These are phyloP conservation scores for Venustaconcha ellipsiformis DNA, from an alignment of 1,140 invertebrate species.

Conservation along the genomic window DNA sequence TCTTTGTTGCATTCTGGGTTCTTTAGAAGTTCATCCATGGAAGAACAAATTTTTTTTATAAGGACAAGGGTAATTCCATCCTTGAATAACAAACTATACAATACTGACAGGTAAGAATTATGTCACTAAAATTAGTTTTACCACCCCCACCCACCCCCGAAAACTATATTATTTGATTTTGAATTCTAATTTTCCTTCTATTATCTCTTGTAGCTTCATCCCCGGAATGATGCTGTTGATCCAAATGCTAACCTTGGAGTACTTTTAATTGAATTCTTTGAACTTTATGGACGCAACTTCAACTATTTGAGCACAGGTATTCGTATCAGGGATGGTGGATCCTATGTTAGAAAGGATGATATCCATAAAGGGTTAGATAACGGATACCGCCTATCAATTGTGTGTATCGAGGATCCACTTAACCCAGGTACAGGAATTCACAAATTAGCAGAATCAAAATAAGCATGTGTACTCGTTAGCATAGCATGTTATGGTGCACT, in stretches of 20 bases:
- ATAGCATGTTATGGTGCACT: too few relatives aligned
- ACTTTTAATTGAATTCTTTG: slow-evolving; percentile 96
- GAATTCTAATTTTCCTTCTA: background rate
- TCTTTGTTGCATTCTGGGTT: too few relatives aligned
- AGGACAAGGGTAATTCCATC: too few relatives aligned
- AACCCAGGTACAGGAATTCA: slow-evolving; percentile 75
- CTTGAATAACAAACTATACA: too few relatives aligned
- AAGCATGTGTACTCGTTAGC: too few relatives aligned
- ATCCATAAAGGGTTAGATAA: slow-evolving; percentile 92
- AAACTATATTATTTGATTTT: too few relatives aligned
- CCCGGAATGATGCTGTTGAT: slow-evolving; percentile 74
- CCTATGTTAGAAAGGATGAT: slow-evolving; percentile 95
- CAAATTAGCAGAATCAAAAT: too few relatives aligned
- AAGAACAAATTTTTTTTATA: too few relatives aligned
- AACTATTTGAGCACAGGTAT: slow-evolving; percentile 96
- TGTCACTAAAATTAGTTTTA: too few relatives aligned
- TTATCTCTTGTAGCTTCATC: slow-evolving; percentile 76
- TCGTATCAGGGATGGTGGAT: slow-evolving; percentile 91
- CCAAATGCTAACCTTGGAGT: slow-evolving; percentile 87
- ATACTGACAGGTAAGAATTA: too few relatives aligned
- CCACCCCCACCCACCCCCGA: too few relatives aligned
- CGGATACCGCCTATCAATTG: slow-evolving; percentile 89
- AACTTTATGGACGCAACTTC: slow-evolving; percentile 96
- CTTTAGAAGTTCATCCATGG: too few relatives aligned
- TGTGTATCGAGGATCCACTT: slow-evolving; percentile 99